Conservation (phyloP, 2,113 vertebrate species). For the Poeciliopsis retropinna region DNA sequence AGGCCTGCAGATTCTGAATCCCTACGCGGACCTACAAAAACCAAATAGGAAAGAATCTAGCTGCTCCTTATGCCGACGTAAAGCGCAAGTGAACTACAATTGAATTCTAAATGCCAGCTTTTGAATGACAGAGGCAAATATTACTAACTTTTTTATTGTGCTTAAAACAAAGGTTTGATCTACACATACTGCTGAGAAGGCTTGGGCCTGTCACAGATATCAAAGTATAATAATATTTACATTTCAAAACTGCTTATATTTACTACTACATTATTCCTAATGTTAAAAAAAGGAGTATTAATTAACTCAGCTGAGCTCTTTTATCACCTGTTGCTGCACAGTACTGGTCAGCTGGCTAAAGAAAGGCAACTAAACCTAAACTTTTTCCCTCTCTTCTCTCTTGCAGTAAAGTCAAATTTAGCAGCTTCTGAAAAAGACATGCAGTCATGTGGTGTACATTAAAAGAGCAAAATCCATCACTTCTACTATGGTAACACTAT, state of each 20-base stretch:
- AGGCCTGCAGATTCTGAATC: slow-evolving; percentile 83
- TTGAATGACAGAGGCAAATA: too few relatives aligned
- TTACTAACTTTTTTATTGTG: too few relatives aligned
- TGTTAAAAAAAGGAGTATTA: not conserved
- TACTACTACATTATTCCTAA: not conserved
- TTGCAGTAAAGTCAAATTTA: too few relatives aligned
- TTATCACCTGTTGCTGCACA: not conserved
- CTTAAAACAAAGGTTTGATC: too few relatives aligned
- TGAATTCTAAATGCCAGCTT: not conserved
- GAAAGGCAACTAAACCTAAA: not conserved
- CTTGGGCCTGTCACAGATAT: too few relatives aligned
- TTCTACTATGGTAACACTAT: too few relatives aligned
- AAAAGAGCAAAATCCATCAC: not conserved
- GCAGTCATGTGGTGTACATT: not conserved
- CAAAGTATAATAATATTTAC: too few relatives aligned
- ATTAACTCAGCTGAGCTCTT: too few relatives aligned
- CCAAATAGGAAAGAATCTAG: slow-evolving; percentile 7
- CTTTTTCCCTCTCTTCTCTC: too few relatives aligned
- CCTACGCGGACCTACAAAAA: slow-evolving; percentile 82
- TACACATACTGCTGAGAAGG: too few relatives aligned
- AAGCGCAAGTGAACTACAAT: not conserved
- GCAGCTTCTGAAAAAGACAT: too few relatives aligned
- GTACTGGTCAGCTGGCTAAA: not conserved
- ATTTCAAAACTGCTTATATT: not conserved
- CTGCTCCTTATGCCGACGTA: not conserved